Base-by-base conservation (phyloP, 30 jellyfish, hydroid and myxozoan species). In the Hydractinia symbiolongicarpus region DNA sequence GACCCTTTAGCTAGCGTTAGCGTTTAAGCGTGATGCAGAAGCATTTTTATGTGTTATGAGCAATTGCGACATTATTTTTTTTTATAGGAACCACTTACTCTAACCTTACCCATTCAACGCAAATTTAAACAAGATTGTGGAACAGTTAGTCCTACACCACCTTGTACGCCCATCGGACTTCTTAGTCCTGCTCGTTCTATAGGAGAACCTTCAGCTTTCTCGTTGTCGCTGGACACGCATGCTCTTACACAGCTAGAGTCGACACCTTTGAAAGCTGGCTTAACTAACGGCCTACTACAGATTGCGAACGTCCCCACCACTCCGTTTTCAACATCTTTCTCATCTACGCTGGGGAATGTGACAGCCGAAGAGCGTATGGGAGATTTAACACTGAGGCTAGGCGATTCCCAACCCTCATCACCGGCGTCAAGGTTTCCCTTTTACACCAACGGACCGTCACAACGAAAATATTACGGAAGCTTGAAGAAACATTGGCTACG, bases 291-390 rank as follows among this genome's bases (percentile, higher is more conserved):
- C 5, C 54, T 79, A 67, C 51, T 79, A 67, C 87, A 79, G 82
- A 79, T 79, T 50, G 87, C 85, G 16, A 76, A 76, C 5, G 16
- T 19, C 55, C 84, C 21, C 11, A 62, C 21, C 15, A 60, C 73
- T 5, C 84, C 87, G 30, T 62, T 55, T 9, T 44, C 85, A 3
- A 16, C 40, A 61, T 44, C 51, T 55, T 53, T 50, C 54, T 74
- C 30, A 17, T 58, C 62, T 49, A 54, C 85, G 9, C 53, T 52
- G 15, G 85, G 85, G 8, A 21, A 6, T 52, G 52, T 56, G 13
- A 77, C 85, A 17, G 82, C 85, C 40, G 85, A 77, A 55, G 85
- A 77, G 60, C 55, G 60, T 16, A 77, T 77, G 11, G 85, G 85
- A 5, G 79, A 55, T 61, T 11, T 77, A 7, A 21, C 81, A 5